Evolutionary conservation across 2,113 vertebrate genomes (phyloP).

Genomic region (Pseudolaguvia tuberculata): DNA sequence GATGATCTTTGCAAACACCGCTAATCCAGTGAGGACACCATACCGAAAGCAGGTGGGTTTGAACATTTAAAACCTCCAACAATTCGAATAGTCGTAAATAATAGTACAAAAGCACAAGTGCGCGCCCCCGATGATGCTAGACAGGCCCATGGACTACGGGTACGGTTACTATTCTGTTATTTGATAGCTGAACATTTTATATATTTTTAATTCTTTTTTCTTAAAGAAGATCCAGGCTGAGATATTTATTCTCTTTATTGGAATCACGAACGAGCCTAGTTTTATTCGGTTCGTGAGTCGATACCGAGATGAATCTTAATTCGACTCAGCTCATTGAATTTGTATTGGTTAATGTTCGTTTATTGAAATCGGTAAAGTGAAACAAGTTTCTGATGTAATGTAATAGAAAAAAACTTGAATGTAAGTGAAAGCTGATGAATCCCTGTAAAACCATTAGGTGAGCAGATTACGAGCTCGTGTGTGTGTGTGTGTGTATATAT

Average conservation of each 20-base stretch:
- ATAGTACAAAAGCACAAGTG: neutral
- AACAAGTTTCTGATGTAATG: neutral
- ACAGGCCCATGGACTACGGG: conserved; percentile 3
- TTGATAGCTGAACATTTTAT: neutral
- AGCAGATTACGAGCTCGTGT: no score
- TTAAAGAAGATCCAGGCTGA: neutral
- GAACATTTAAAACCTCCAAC: neutral
- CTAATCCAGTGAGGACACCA: conserved; percentile 79
- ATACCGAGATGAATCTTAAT: conserved; percentile 1
- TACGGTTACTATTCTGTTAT: neutral
- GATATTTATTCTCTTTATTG: neutral
- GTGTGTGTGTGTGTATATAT: no score
- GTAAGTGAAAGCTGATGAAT: no score
- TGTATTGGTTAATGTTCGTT: neutral
- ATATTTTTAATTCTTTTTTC: neutral
- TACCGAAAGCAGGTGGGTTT: conserved; percentile 85
- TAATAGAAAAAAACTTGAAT: neutral
- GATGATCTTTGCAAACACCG: conserved; percentile 91
- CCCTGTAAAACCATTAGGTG: no score
- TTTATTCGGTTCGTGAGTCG: neutral
- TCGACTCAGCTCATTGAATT: neutral
- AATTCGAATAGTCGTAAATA: neutral
- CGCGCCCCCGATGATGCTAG: conserved; percentile 5
- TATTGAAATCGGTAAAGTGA: neutral
- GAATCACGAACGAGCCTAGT: neutral